A percentile compares a stretch with the other conserved stretches of the same genome.
These are phyloP conservation scores for Hemicrepidius hirtus DNA, from an alignment of 2,888 invertebrate genomes.

Conservation along the genomic window DNA sequence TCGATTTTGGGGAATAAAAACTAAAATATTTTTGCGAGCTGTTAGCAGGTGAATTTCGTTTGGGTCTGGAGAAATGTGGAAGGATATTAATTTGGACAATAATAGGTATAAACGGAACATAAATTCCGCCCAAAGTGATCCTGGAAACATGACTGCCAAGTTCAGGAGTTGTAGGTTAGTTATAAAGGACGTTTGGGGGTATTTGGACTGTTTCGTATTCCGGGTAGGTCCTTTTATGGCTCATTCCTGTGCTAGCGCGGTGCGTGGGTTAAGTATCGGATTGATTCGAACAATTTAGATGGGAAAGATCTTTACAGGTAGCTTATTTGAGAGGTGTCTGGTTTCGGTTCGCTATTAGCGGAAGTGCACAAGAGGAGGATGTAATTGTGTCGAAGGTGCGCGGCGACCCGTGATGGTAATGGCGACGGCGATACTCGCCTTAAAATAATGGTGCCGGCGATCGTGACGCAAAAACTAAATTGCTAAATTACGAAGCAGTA, in stretches of 20 bases:
- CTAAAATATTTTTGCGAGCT: neutral
- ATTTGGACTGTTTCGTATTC: conserved; percentile 38
- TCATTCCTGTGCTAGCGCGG: conserved; percentile 11
- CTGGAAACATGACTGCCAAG: conserved; percentile 15
- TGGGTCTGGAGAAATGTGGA: neutral
- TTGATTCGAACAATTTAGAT: conserved; percentile 49
- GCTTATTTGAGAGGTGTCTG: conserved; percentile 47
- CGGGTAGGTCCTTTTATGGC: conserved; percentile 34
- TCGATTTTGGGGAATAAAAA: neutral
- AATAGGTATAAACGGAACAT: conserved; percentile 7
- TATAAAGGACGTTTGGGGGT: conserved; percentile 13
- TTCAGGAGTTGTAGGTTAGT: conserved; percentile 15
- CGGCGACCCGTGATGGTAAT: conserved; percentile 36
- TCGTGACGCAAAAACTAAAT: conserved; percentile 65
- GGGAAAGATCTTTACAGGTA: conserved; percentile 44
- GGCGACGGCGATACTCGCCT: conserved; percentile 47
- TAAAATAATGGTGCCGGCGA: conserved; percentile 55
- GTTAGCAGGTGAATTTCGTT: neutral
- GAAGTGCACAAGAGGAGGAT: conserved; percentile 51
- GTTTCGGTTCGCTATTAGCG: conserved; percentile 54
- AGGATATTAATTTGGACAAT: conserved; percentile 11
- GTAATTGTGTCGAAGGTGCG: conserved; percentile 46
- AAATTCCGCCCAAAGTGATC: conserved; percentile 13
- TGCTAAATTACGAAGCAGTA: conserved; percentile 67
- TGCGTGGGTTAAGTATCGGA: conserved; percentile 42